These are phyloP conservation scores for Archivesica marissinica DNA, from an alignment of 1,140 invertebrate species.

Conservation along the genomic window DNA sequence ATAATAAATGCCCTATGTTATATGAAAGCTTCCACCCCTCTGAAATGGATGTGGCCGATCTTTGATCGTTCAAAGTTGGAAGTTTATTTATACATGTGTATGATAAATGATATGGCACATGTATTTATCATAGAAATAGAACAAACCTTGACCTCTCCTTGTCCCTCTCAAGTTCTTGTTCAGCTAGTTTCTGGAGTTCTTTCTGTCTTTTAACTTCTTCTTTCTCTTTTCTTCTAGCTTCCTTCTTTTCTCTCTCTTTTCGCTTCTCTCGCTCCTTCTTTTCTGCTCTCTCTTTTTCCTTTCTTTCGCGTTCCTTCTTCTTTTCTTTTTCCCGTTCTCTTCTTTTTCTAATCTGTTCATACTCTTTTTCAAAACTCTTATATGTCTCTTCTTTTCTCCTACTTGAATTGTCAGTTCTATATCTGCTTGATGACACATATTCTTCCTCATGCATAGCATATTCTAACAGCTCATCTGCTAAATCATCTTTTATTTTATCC, in stretches of 20 bases:
- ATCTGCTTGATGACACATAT: background rate
- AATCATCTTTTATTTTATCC: slow-evolving; percentile 58
- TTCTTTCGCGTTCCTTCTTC: slow-evolving; percentile 74
- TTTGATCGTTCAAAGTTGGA: too few species aligned
- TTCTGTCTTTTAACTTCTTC: slow-evolving; percentile 52
- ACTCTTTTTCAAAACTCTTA: slow-evolving; percentile 61
- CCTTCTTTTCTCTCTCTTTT: slow-evolving; percentile 38
- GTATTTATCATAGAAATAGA: background rate
- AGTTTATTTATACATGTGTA: too few species aligned
- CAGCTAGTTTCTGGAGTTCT: slow-evolving; percentile 66
- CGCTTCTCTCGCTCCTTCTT: slow-evolving; percentile 55
- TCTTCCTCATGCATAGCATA: slow-evolving; percentile 56
- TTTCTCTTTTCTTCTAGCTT: slow-evolving; percentile 49
- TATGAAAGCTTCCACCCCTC: background rate
- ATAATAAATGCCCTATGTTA: too few species aligned
- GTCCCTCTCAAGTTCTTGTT: slow-evolving; percentile 68
- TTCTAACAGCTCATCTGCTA: slow-evolving; percentile 52
- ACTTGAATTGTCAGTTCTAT: slow-evolving; percentile 1
- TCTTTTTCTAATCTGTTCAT: slow-evolving; percentile 53
- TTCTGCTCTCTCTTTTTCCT: slow-evolving; percentile 82
- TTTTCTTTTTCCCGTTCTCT: slow-evolving; percentile 57
- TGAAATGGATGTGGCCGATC: background rate
- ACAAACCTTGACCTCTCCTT: slow-evolving; percentile 52
- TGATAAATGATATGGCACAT: too few species aligned
- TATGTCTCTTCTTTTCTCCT: slow-evolving; percentile 56